These are phyloP conservation scores for Nebria ingens DNA, from an alignment of 1,140 invertebrate genomes.

Conservation along the genomic window DNA sequence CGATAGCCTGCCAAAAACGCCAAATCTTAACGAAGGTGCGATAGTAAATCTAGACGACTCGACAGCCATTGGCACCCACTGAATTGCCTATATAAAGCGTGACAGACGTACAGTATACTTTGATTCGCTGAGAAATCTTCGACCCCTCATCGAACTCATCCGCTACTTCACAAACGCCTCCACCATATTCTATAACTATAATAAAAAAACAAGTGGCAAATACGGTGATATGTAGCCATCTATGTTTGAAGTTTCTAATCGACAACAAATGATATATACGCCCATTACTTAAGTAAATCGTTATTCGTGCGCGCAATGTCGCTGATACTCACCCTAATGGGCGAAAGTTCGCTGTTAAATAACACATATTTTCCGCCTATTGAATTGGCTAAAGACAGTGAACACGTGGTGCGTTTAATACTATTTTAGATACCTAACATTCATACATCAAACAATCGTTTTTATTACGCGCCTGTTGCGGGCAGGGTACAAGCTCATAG, in stretches of 20 bases:
- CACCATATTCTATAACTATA: background rate
- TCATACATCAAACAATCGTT: too few relatives aligned
- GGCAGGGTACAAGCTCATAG: too few relatives aligned
- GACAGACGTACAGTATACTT: conserved; percentile 17
- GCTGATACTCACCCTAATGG: too few relatives aligned
- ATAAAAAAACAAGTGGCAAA: conserved; percentile 11
- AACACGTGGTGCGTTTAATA: too few relatives aligned
- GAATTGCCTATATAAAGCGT: conserved; percentile 26
- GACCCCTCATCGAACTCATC: conserved; percentile 24
- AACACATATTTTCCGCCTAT: too few relatives aligned
- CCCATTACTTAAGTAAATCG: too few relatives aligned
- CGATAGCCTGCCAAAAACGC: conserved; percentile 19
- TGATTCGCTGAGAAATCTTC: conserved; percentile 27
- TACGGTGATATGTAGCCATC: conserved; percentile 16
- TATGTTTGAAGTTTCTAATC: conserved; percentile 18
- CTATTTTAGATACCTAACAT: too few relatives aligned
- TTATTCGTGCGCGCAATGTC: too few relatives aligned
- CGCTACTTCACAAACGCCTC: conserved; percentile 18
- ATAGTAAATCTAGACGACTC: conserved; percentile 22
- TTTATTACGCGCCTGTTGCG: too few relatives aligned
- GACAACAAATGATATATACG: too few relatives aligned
- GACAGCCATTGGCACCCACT: conserved; percentile 17
- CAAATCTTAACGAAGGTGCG: conserved; percentile 10
- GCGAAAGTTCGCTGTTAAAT: too few relatives aligned
- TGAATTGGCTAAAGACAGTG: too few relatives aligned